Conservation (phyloP, 2,797 vertebrate species). For the Xiphorhynchus erythropygius region DNA sequence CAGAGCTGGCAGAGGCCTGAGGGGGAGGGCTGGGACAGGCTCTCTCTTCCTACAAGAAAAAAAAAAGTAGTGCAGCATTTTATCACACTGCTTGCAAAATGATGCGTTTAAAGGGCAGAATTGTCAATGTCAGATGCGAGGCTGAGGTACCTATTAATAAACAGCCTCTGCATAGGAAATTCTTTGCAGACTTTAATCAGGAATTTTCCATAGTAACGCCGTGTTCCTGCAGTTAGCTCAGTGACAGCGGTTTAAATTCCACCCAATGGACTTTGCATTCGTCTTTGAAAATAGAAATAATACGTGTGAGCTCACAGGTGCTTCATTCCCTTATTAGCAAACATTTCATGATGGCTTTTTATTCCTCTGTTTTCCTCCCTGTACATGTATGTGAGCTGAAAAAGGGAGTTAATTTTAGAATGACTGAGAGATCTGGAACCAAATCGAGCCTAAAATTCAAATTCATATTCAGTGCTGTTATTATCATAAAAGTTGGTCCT, state of each 20-base stretch:
- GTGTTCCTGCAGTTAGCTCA: constrained; percentile 60
- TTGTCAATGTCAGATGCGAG: constrained; percentile 68
- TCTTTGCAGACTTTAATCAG: constrained; percentile 71
- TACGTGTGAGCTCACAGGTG: constrained; percentile 53
- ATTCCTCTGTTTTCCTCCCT: neutral
- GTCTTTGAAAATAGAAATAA: constrained; percentile 49
- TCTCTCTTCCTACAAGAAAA: neutral
- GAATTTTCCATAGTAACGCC: constrained; percentile 76
- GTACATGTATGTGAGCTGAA: neutral
- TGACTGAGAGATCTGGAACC: constrained; percentile 27
- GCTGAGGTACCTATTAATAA: constrained; percentile 72
- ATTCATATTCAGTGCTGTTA: neutral
- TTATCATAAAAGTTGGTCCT: neutral
- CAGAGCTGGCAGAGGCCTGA: constrained; percentile 44
- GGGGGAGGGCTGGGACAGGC: constrained; percentile 37
- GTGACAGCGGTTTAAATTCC: constrained; percentile 67
- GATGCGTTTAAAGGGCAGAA: constrained; percentile 68
- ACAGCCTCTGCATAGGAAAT: constrained; percentile 68
- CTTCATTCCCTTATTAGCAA: constrained; percentile 24
- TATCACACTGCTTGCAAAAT: constrained; percentile 66
- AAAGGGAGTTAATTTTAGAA: constrained; percentile 41
- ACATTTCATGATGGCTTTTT: constrained; percentile 20
- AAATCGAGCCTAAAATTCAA: neutral
- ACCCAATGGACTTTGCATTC: constrained; percentile 62
- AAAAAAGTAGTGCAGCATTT: constrained; percentile 2